Evolutionary conservation across 2,888 invertebrate genomes (phyloP), one percentile per base, ranked within the genome.

Genomic region (Lamellibrachia satsuma): DNA sequence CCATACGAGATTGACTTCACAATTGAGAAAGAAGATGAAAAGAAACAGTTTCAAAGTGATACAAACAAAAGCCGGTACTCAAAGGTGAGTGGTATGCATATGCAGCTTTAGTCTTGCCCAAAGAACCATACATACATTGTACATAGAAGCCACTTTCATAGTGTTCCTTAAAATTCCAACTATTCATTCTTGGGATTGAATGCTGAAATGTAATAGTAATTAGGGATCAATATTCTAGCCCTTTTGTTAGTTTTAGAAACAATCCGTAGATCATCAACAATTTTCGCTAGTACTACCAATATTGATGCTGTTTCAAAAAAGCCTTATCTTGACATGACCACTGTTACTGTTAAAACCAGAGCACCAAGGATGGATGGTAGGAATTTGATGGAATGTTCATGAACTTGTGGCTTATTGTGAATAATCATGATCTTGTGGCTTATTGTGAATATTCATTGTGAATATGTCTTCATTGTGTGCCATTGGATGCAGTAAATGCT

Each of bases 1-100:
- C 75, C 75, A 75, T 75, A 75, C n/a, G 75, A 75, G 75, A 75
- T 75, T 75, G 75, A 75, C 75, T 75, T 75, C n/a, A 75, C 75
- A 6, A 75, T 75, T 22, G 75, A 75, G 75, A 75, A 75, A 75
- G 75, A 75, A 75, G 75, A 75, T 75, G 75, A 75, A 75, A 75
- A 75, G 75, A 75, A 75, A n/a, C 75, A 11, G 75, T 75, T 22
- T 22, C n/a, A 75, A 4, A 75, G 75, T 75, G 75, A 22, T 39
- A 39, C 39, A 39, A 39, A 39, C 39, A 39, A 39, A 39, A 39
- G 39, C 39, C 39, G 39, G 39, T 39, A 39, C 75, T 75, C 22
- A 75, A 75, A 75, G 75, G 75, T 75, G 75, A 75, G 75, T 75
- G 75, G 22, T 22, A 11, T 75, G 75, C 75, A 6, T 75, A 6